A percentile compares a stretch with the other conserved stretches of the same genome.
These are phyloP conservation scores for Cettia cetti DNA, from an alignment of 2,113 vertebrate species.

Conservation along the genomic window DNA sequence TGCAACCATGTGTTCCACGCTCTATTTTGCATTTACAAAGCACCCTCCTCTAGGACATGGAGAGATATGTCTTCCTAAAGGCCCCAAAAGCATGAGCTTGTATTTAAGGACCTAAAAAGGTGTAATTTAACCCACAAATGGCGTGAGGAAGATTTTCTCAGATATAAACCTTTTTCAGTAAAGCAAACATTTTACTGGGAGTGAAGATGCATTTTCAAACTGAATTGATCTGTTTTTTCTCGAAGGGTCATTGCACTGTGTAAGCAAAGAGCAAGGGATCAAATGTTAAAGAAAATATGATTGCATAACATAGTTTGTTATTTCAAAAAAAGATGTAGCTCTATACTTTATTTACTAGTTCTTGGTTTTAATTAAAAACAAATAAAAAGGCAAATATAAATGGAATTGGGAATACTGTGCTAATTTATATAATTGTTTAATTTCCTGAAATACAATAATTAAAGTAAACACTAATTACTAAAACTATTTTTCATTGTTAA, in stretches of 20 bases:
- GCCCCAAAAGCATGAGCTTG: background rate
- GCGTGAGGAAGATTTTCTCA: background rate
- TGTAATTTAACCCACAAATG: background rate
- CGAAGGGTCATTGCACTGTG: background rate
- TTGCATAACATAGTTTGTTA: background rate
- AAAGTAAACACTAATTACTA: conserved; percentile 43
- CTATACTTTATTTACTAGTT: background rate
- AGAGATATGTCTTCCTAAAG: background rate
- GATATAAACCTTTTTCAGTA: background rate
- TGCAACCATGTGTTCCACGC: fast-evolving
- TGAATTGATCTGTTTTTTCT: background rate
- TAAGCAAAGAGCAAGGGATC: background rate
- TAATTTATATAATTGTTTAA: conserved; percentile 11
- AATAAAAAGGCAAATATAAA: conserved; percentile 21
- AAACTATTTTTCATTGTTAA: conserved; percentile 2
- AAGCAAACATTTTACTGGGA: background rate
- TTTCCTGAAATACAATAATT: conserved; percentile 34
- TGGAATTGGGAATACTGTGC: background rate
- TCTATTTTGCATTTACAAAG: background rate
- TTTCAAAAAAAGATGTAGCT: background rate
- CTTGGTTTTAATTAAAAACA: conserved; percentile 28
- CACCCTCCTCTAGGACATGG: background rate
- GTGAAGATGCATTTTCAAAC: background rate
- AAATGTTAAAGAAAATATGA: background rate
- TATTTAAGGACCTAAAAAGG: background rate